Evolutionary conservation across 1,140 invertebrate genomes (phyloP), one percentile per base, ranked within the genome.

Genomic region (Holcopasites calliopsidis): DNA sequence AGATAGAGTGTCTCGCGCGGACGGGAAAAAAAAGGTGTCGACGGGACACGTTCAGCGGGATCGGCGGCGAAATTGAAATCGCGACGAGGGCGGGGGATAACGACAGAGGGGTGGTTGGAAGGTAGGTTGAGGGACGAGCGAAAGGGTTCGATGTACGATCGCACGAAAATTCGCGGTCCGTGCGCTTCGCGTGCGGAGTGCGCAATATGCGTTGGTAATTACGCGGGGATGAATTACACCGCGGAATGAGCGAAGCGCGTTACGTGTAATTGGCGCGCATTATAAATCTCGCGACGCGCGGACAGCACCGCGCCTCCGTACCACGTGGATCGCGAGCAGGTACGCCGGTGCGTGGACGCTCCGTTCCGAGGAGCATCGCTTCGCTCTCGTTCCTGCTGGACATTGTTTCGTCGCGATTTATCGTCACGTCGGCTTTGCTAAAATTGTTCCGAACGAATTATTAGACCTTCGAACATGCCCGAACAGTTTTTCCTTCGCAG

Each of bases 201-300:
- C 88, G 82, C 88, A 87, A 89, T 89, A 87, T 89, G 88, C 87
- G 88, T 89, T 86, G 86, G 87, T 86, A 88, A 89, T 89, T 89
- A 89, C 85, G 82, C 81, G 65, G n/a, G 84, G 82, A 88, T 89
- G 88, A 89, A 88, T 89, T 86, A 88, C 84, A 85, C 83, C 85
- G 85, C 84, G 85, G 84, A 89, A 89, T 87, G 86, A 88, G 84
- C 87, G 85, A 87, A 84, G 82, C 87, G 81, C 88, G 87, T 88
- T 87, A 87, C 84, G 82, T 83, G 87, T 87, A 89, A 89, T 88
- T 88, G 88, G 85, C 82, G 86, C 87, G 82, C 84, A 88, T 89
- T 88, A 88, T 89, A 89, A 89, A 89, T 89, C 87, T 88, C 82
- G 81, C 86, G 85, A 88, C 86, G 87, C 82, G 82, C 86, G 86